phyloP scores from a whole-genome alignment of 2,888 invertebrate genomes.

The Azorinus chamasolen region DNA sequence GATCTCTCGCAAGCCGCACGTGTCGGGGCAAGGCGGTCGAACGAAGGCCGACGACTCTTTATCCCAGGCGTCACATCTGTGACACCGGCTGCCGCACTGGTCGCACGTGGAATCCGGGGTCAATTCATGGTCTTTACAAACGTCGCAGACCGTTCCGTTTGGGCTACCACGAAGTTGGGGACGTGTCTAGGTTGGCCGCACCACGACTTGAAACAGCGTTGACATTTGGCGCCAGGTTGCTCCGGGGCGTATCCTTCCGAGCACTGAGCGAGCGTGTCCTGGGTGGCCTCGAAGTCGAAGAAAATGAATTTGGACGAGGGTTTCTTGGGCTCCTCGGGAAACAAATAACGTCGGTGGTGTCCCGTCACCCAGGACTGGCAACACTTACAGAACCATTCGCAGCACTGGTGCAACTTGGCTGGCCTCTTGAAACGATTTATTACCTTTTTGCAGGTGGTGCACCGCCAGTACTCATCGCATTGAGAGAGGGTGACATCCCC shows the following conservation, averaged over 20 bases:
- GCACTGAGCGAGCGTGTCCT: conserved; percentile 7
- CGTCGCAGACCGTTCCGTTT: conserved; percentile 29
- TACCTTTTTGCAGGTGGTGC: conserved; percentile 17
- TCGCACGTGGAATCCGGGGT: conserved; percentile 12
- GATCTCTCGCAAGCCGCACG: conserved; percentile 48
- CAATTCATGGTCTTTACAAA: conserved; percentile 18
- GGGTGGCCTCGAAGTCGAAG: conserved; percentile 13
- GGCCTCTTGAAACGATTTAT: neutral
- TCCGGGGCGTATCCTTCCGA: neutral
- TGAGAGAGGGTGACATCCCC: neutral
- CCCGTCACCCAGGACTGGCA: conserved; percentile 9
- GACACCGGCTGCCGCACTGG: conserved; percentile 28
- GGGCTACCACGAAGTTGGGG: conserved; percentile 42
- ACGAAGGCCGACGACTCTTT: conserved; percentile 22
- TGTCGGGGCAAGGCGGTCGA: conserved; percentile 35
- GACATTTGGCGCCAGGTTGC: conserved; percentile 11
- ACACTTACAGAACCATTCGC: conserved; percentile 16
- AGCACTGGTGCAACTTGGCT: neutral
- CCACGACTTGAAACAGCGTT: conserved; percentile 22
- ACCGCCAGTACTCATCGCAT: conserved; percentile 6
- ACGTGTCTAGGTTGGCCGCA: conserved; percentile 28
- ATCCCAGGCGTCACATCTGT: conserved; percentile 19
- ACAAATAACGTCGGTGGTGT: conserved; percentile 6
- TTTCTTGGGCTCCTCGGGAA: conserved; percentile 13
- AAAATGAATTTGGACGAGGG: conserved; percentile 6